phyloP scores from a whole-genome alignment of 35 echinoderm and acorn worm genomes.

The Acanthaster planci region DNA sequence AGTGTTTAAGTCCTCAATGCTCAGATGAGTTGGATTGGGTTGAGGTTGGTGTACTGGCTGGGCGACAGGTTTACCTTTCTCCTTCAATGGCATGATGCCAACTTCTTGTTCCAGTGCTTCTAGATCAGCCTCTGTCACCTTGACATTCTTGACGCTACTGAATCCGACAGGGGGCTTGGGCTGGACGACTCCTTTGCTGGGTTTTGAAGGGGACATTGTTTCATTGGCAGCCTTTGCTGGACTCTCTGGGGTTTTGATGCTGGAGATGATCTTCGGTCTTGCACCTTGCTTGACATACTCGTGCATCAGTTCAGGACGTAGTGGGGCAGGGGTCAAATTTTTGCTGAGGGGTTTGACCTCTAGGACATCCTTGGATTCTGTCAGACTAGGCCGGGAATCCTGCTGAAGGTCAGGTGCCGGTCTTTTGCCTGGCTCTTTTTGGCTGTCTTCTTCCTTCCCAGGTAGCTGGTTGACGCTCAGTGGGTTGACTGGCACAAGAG shows the following conservation, averaged over 20 bases:
- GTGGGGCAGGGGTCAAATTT: background rate
- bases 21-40: background rate
- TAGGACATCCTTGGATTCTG: too few relatives aligned
- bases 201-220: background rate
- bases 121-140: slow-evolving; percentile 76
- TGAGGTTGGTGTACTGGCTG: background rate
- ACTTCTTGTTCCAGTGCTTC: slow-evolving; percentile 67
- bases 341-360: background rate
- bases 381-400: background rate
- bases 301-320: slow-evolving; percentile 77
- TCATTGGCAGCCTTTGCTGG: background rate
- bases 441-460: background rate
- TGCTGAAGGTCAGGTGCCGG: background rate
- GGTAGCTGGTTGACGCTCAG: background rate
- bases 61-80: background rate
- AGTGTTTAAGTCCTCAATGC: background rate
- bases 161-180: slow-evolving; percentile 66
- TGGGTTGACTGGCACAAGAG: background rate
- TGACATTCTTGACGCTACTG: slow-evolving; percentile 53
- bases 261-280: slow-evolving; percentile 67
- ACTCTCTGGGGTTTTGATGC: slow-evolving; percentile 14
- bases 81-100: background rate
- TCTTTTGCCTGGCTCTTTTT: background rate
- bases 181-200: slow-evolving; percentile 7
- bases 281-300: slow-evolving; percentile 83